These are phyloP conservation scores for Sandelia bainsii DNA, from an alignment of 2,797 vertebrate genomes.

Conservation along the genomic window DNA sequence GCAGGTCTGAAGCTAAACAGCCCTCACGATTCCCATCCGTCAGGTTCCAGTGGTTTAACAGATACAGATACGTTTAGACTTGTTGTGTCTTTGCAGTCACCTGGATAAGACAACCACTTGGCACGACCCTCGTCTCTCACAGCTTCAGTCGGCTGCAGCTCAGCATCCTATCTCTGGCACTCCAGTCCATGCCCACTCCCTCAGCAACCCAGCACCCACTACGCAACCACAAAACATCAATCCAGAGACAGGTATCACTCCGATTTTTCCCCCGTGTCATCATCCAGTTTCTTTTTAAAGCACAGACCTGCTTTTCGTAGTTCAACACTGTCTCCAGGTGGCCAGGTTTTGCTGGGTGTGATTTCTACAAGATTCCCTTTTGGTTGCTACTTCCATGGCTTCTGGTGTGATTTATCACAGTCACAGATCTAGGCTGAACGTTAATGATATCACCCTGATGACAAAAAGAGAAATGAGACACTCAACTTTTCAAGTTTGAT, in stretches of 20 bases:
- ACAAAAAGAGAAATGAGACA: not conserved
- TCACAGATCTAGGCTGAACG: not conserved
- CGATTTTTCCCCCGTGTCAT: not conserved
- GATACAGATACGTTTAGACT: conserved; percentile 58
- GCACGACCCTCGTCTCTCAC: conserved; percentile 93
- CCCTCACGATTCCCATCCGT: conserved; percentile 43
- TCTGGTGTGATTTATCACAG: conserved; percentile 21
- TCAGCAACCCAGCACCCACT: conserved; percentile 76
- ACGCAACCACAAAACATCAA: conserved; percentile 74
- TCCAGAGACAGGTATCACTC: conserved; percentile 75
- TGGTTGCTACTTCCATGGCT: conserved; percentile 18
- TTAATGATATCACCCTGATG: not conserved
- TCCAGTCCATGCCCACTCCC: conserved; percentile 74
- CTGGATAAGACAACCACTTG: conserved; percentile 96
- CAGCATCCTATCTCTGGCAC: conserved; percentile 79
- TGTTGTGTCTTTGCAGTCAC: conserved; percentile 86
- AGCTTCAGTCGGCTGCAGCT: conserved; percentile 90
- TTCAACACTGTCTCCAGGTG: conserved; percentile 24
- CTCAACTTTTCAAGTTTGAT: conserved; percentile 4
- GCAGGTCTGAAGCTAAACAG: conserved; percentile 63
- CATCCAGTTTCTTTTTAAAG: conserved; percentile 26
- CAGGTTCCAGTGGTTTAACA: conserved; percentile 57
- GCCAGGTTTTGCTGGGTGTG: conserved; percentile 36
- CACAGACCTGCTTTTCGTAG: conserved; percentile 22
- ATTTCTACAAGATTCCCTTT: conserved; percentile 34